phyloP scores from a whole-genome alignment of 2,113 vertebrate species.

The Anoura caudifer region DNA sequence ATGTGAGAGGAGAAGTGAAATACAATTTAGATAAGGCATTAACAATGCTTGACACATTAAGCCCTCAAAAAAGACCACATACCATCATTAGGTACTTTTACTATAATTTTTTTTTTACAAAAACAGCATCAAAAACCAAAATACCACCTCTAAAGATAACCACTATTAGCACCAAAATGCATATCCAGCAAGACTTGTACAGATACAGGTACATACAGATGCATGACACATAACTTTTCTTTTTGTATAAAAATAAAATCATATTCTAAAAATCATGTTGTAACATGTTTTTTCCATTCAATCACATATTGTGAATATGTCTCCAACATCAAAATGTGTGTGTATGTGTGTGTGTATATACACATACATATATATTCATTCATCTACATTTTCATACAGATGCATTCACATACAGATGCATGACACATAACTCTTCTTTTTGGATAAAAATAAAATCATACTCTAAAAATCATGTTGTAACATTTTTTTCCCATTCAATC shows the following conservation, averaged over 20 bases:
- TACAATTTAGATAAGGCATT: neutral
- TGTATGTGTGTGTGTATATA: neutral
- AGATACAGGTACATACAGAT: neutral
- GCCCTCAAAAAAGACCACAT: neutral
- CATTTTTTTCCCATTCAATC: neutral
- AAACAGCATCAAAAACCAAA: neutral
- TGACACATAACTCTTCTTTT: neutral
- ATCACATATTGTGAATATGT: neutral
- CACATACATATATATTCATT: neutral
- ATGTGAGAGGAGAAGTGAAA: constrained; percentile 6
- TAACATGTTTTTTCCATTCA: neutral
- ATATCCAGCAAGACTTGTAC: neutral
- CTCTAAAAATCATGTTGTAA: neutral
- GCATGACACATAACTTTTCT: neutral
- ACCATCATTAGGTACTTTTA: neutral
- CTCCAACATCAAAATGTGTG: neutral
- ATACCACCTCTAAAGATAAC: neutral
- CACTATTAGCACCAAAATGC: neutral
- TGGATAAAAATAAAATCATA: neutral
- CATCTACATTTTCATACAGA: neutral
- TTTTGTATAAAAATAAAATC: neutral
- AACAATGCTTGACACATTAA: neutral
- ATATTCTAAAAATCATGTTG: neutral
- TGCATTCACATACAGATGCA: neutral
- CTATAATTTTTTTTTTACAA: neutral